phyloP scores from a whole-genome alignment of 2,888 invertebrate species.

The Lithophane semibrunnea region DNA sequence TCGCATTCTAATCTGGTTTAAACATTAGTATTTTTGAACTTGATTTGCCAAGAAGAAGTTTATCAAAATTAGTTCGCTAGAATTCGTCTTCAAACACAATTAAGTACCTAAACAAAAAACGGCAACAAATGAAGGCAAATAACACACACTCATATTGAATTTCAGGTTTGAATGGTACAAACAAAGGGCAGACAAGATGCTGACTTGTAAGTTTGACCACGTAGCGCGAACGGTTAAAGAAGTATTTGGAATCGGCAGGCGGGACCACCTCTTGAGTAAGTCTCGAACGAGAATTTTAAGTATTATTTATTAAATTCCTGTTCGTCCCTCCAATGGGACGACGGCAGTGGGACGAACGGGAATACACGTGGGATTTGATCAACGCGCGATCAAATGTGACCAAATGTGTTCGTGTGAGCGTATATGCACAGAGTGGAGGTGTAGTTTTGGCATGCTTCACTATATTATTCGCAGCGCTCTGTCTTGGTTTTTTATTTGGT shows the following conservation, averaged over 20 bases:
- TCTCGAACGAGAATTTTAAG: too few species aligned
- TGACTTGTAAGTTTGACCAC: slow-evolving; percentile 88
- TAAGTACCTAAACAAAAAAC: neutral
- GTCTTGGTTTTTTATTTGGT: too few species aligned
- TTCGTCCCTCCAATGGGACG: too few species aligned
- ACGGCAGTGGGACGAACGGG: too few species aligned
- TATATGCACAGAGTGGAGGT: too few species aligned
- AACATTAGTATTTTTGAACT: neutral
- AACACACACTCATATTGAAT: slow-evolving; percentile 25
- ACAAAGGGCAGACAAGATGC: slow-evolving; percentile 92
- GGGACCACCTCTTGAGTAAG: slow-evolving; percentile 93
- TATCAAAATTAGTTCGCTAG: neutral
- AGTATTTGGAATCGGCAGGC: slow-evolving; percentile 92
- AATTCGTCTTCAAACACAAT: neutral
- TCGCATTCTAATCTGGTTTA: too few species aligned
- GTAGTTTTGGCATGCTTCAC: too few species aligned
- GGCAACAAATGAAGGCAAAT: neutral
- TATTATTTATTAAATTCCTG: too few species aligned
- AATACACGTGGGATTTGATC: too few species aligned
- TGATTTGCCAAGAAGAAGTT: neutral
- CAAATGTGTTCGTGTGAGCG: too few species aligned
- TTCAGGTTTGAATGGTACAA: slow-evolving; percentile 91
- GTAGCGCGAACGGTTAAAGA: slow-evolving; percentile 89
- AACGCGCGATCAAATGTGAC: too few species aligned
- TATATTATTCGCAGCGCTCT: too few species aligned